Conservation (phyloP, 2,888 invertebrate species). For the Chromoteleia sp. region DNA sequence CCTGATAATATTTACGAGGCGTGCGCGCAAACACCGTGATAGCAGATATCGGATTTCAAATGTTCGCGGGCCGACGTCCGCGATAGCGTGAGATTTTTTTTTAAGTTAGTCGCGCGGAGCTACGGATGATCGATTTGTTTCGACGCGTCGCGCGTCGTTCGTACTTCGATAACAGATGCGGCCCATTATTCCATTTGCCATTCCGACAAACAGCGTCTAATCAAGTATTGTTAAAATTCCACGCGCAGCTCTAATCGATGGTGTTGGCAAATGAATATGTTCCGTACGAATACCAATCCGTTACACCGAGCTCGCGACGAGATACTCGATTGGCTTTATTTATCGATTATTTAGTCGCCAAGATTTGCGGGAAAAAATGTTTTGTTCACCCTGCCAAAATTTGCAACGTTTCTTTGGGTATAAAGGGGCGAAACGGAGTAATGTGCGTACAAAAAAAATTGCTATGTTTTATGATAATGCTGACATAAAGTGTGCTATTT, state of each 20-base stretch:
- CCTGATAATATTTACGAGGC: slow-evolving; percentile 63
- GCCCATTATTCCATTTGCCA: slow-evolving; percentile 52
- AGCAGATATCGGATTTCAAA: slow-evolving; percentile 61
- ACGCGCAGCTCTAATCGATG: slow-evolving; percentile 53
- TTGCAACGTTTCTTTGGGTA: too few relatives aligned
- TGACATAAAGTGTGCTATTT: too few relatives aligned
- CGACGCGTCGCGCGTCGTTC: slow-evolving; percentile 25
- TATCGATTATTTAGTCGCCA: slow-evolving; percentile 15
- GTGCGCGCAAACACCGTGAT: slow-evolving; percentile 51
- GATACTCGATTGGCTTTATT: slow-evolving; percentile 33
- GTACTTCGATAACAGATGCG: slow-evolving; percentile 50
- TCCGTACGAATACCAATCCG: slow-evolving; percentile 41
- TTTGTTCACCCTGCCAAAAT: background rate
- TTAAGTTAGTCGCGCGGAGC: slow-evolving; percentile 6
- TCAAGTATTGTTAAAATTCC: slow-evolving; percentile 66
- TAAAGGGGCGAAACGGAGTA: too few relatives aligned
- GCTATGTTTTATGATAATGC: too few relatives aligned
- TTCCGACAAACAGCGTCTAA: slow-evolving; percentile 54
- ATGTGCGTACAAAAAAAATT: too few relatives aligned
- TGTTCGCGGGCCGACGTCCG: slow-evolving; percentile 37
- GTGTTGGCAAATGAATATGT: slow-evolving; percentile 47
- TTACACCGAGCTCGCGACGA: slow-evolving; percentile 11
- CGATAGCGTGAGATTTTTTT: slow-evolving; percentile 27
- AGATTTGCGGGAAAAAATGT: background rate
- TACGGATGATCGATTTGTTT: slow-evolving; percentile 55